These are phyloP conservation scores for Labeo calbasu DNA, from an alignment of 2,797 vertebrate species.

Conservation along the genomic window DNA sequence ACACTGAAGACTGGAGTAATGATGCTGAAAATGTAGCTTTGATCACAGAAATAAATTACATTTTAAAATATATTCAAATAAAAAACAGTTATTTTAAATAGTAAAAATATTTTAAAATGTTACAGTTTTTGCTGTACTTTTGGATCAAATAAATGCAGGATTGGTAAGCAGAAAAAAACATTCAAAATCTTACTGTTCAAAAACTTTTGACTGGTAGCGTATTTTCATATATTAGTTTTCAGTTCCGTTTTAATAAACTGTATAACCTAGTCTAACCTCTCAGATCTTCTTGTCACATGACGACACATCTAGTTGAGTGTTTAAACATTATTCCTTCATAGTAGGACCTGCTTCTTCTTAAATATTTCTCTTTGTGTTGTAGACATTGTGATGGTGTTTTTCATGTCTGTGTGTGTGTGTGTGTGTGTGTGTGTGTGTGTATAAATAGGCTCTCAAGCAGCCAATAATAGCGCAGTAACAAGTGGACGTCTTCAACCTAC, in stretches of 20 bases:
- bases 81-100: no score
- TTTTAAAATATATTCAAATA: no score
- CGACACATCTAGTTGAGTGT: no score
- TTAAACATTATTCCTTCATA: neutral
- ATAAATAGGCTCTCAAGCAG: slow-evolving; percentile 50
- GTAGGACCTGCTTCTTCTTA: neutral
- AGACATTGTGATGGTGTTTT: slow-evolving; percentile 14
- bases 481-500: slow-evolving; percentile 60
- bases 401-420: slow-evolving; percentile 25
- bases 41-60: no score
- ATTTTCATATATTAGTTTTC: neutral
- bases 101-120: no score
- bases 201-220: no score
- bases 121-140: no score
- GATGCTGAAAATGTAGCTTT: no score
- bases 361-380: neutral
- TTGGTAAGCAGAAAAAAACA: no score
- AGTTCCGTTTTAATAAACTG: neutral
- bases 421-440: slow-evolving; percentile 42
- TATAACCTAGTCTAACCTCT: neutral
- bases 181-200: no score
- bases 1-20: no score
- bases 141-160: no score
- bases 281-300: neutral
- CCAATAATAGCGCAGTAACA: slow-evolving; percentile 69